Percentiles rank a stretch among this genome's conserved stretches.
Evolutionary conservation across 23 tunicate species (phyloP).

Genomic region (Diplosoma virens): DNA sequence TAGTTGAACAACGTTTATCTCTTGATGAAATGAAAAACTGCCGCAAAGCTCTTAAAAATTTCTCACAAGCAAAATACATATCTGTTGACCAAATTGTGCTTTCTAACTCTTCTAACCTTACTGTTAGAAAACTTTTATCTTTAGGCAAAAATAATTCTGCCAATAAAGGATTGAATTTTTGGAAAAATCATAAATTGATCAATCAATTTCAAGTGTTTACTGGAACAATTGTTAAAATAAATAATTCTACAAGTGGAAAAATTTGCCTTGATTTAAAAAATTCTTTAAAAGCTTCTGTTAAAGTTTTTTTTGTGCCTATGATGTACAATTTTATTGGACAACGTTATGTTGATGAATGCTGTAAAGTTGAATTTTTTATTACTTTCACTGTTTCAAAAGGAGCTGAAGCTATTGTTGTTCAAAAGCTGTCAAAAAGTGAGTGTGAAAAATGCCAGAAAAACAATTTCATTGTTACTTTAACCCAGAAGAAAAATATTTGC

Average conservation of each 20-base stretch:
- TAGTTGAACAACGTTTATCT: background rate
- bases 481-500: no score
- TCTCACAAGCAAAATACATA: no score
- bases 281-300: background rate
- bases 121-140: background rate
- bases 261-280: background rate
- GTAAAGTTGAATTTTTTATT: background rate
- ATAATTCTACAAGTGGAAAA: background rate
- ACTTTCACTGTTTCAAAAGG: no score
- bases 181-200: background rate
- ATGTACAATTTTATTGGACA: background rate
- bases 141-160: background rate
- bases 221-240: background rate
- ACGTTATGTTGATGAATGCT: background rate
- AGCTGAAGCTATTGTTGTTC: no score
- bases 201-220: background rate
- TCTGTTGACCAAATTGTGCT: no score
- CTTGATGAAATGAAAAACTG: background rate
- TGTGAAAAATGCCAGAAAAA: no score
- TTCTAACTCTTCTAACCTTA: background rate
- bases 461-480: no score
- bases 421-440: no score
- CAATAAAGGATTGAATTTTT: background rate
- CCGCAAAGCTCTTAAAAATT: background rate
- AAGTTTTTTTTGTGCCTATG: constrained; percentile 7